A percentile compares a stretch with the other conserved stretches of the same genome.
These are phyloP conservation scores for Rhadina sibilatrix DNA, from an alignment of 2,113 vertebrate species.

Conservation along the genomic window DNA sequence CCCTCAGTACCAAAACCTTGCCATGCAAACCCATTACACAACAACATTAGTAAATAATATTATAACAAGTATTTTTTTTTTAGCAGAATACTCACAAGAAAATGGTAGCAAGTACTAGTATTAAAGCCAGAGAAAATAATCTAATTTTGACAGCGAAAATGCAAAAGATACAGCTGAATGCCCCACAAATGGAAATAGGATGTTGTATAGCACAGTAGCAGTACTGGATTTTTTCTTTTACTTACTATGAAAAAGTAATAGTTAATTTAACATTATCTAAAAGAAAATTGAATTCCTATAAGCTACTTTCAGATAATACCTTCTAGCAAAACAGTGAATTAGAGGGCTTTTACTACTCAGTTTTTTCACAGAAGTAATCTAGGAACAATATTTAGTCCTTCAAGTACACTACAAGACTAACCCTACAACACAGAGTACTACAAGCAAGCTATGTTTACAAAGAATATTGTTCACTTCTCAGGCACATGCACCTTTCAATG, in stretches of 20 bases:
- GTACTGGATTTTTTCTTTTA: neutral
- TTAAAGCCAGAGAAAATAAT: neutral
- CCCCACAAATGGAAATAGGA: neutral
- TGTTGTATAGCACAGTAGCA: neutral
- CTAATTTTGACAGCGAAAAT: neutral
- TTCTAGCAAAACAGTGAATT: conserved; percentile 9
- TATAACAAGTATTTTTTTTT: neutral
- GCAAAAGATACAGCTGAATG: neutral
- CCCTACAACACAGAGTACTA: neutral
- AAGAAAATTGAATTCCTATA: neutral
- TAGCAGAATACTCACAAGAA: neutral
- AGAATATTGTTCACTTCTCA: neutral
- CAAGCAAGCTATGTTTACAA: neutral
- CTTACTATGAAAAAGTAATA: neutral
- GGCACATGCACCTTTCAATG: neutral
- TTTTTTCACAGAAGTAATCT: neutral
- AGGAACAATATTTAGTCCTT: neutral
- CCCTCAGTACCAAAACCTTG: neutral
- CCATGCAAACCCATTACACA: neutral
- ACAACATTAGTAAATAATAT: neutral
- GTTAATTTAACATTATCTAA: neutral
- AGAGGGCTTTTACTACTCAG: neutral
- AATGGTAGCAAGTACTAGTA: neutral
- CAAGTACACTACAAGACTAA: neutral
- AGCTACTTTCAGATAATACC: neutral